phyloP scores from a whole-genome alignment of 1,140 invertebrate genomes.

The Phthorimaea operculella region DNA sequence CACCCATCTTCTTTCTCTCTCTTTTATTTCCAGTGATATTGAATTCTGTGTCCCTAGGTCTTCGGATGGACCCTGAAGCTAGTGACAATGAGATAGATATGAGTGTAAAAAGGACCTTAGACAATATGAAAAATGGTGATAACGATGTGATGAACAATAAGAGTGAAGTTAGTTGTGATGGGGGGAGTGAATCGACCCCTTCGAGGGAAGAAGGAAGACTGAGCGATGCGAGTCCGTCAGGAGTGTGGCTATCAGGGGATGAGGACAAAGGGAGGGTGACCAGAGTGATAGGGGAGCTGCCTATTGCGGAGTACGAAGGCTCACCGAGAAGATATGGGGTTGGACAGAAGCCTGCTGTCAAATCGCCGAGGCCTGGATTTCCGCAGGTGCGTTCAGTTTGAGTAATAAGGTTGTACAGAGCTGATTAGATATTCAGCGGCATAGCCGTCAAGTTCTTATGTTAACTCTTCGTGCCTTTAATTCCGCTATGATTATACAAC shows the following conservation, averaged over 20 bases:
- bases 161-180: conserved; percentile 48
- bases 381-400: conserved; percentile 54
- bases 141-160: conserved; percentile 58
- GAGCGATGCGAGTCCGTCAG: conserved; percentile 49
- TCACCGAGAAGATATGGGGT: conserved; percentile 88
- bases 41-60: conserved; percentile 67
- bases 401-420: no score
- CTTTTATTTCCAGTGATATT: conserved; percentile 67
- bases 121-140: conserved; percentile 63
- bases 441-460: no score
- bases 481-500: no score
- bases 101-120: conserved; percentile 65
- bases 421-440: no score
- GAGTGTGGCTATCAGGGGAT: conserved; percentile 49
- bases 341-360: conserved; percentile 39
- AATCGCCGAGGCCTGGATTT: conserved; percentile 62
- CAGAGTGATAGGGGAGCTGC: conserved; percentile 86
- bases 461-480: no score
- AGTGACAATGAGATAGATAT: conserved; percentile 65
- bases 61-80: conserved; percentile 63
- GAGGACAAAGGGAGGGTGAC: conserved; percentile 74
- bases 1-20: conserved; percentile 45
- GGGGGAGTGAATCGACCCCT: conserved; percentile 47
- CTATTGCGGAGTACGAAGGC: conserved; percentile 91
- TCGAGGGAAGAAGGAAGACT: conserved; percentile 37